phyloP scores from a whole-genome alignment of 2,113 vertebrate genomes.

The Entosphenus tridentatus region DNA sequence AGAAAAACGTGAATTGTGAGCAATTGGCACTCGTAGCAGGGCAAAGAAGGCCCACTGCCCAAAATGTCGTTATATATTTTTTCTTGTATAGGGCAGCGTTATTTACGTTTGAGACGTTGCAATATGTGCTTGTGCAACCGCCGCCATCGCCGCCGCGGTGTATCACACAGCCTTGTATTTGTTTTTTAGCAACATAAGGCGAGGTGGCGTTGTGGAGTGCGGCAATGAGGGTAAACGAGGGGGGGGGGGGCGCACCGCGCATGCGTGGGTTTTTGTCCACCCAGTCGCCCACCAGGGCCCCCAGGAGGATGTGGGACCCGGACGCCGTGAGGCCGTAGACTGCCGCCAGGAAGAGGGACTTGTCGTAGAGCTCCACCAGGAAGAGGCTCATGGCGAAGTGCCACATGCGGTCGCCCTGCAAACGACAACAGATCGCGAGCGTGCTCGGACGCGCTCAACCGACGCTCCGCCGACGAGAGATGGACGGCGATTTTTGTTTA shows the following conservation, averaged over 20 bases:
- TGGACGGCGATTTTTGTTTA: too few relatives aligned
- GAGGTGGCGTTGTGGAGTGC: not conserved
- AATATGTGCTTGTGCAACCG: not conserved
- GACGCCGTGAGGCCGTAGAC: slow-evolving; percentile 32
- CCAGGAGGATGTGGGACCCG: slow-evolving; percentile 31
- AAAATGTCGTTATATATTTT: not conserved
- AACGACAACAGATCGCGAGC: not conserved
- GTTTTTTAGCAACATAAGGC: not conserved
- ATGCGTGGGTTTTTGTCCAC: slow-evolving; percentile 38
- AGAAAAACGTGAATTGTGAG: not conserved
- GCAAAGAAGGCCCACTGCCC: not conserved
- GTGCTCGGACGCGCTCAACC: too few relatives aligned
- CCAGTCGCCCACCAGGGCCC: slow-evolving; percentile 38
- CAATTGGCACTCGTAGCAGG: not conserved
- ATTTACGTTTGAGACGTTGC: not conserved
- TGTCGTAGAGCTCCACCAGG: slow-evolving; percentile 29
- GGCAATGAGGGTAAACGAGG: not conserved
- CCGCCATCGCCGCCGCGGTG: not conserved
- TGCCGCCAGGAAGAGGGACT: slow-evolving; percentile 25
- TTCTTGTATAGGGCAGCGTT: not conserved
- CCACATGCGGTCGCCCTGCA: slow-evolving; percentile 32
- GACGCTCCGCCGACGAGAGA: too few relatives aligned
- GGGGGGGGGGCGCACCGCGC: slow-evolving; percentile 20
- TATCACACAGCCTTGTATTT: not conserved
- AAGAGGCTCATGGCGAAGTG: slow-evolving; percentile 38